Conservation (phyloP, 2,113 vertebrate genomes). For the Microtus pennsylvanicus region DNA sequence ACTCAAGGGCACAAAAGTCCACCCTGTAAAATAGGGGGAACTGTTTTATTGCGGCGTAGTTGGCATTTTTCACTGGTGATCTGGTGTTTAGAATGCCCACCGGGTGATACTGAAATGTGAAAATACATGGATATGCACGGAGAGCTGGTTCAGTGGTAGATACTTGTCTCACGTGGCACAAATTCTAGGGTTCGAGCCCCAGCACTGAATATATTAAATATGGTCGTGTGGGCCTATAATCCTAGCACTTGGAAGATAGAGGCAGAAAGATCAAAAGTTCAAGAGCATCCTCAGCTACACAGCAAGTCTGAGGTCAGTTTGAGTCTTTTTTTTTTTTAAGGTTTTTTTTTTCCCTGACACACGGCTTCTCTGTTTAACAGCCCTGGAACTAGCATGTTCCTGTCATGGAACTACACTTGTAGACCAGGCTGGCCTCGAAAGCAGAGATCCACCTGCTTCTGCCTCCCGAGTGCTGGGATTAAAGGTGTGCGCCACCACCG, state of each 20-base stretch:
- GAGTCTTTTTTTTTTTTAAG: not conserved
- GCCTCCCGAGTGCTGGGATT: no score
- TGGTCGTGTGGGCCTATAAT: not conserved
- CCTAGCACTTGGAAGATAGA: not conserved
- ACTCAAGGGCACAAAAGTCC: not conserved
- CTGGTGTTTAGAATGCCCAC: not conserved
- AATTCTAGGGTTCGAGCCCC: not conserved
- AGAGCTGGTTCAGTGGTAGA: not conserved
- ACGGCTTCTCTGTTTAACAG: no score
- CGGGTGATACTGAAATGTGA: no score
- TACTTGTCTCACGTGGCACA: not conserved
- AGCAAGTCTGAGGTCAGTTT: not conserved
- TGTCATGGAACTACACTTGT: no score
- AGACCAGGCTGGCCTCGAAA: no score
- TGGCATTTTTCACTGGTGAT: not conserved
- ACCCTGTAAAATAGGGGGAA: not conserved
- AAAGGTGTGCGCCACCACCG: no score
- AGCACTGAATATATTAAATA: not conserved
- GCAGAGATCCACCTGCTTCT: no score
- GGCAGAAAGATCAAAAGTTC: not conserved
- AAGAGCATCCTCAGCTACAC: not conserved
- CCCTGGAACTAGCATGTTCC: no score
- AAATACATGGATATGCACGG: not conserved
- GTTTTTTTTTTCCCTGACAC: no score
- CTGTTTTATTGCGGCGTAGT: not conserved